Percentiles rank a stretch among this genome's conserved stretches.
Conservation (phyloP, 2,113 vertebrate genomes). For the Thinocorus orbignyianus region DNA sequence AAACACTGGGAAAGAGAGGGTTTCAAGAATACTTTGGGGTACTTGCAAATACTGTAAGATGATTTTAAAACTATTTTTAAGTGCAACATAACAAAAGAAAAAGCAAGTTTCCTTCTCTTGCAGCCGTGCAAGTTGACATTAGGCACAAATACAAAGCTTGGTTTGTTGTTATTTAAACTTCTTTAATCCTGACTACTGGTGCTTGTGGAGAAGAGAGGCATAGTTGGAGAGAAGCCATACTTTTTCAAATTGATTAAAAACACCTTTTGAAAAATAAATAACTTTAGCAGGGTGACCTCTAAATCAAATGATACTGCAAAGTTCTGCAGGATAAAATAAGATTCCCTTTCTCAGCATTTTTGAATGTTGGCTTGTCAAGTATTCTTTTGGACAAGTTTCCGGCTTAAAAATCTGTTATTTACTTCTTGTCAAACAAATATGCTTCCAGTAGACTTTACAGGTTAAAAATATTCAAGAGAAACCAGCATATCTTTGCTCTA, state of each 20-base stretch:
- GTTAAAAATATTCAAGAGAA: slow-evolving; percentile 31
- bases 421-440: slow-evolving; percentile 43
- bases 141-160: slow-evolving; percentile 4
- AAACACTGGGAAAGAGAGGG: neutral
- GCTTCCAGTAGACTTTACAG: slow-evolving; percentile 32
- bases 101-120: neutral
- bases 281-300: slow-evolving; percentile 2
- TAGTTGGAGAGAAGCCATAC: slow-evolving; percentile 36
- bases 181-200: slow-evolving; percentile 44
- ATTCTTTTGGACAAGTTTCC: slow-evolving; percentile 25
- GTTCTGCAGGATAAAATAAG: neutral
- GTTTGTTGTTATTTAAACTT: slow-evolving; percentile 43
- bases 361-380: neutral
- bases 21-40: neutral
- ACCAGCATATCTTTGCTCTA: neutral
- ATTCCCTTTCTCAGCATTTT: slow-evolving; percentile 12
- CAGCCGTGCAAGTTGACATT: neutral
- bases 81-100: neutral
- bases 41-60: neutral
- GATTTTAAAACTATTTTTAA: neutral
- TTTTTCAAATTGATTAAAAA: slow-evolving; percentile 56
- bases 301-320: neutral
- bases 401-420: slow-evolving; percentile 5
- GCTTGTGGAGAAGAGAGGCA: slow-evolving; percentile 30
- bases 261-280: slow-evolving; percentile 53